Conservation (phyloP, 2,113 vertebrate genomes). For the Daubentonia madagascariensis region DNA sequence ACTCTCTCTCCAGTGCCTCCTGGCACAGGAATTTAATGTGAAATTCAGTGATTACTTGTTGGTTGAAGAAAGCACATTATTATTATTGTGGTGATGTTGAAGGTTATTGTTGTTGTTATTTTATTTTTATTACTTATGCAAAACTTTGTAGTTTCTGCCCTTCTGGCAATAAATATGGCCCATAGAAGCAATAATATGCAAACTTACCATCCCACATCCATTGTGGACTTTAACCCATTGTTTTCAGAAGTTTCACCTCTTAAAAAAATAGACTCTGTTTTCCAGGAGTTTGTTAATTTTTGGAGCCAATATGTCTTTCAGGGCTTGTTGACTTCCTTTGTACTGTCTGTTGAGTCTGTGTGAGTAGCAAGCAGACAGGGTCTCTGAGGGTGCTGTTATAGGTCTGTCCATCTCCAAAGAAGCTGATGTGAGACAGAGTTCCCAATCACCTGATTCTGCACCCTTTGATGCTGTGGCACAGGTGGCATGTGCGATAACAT, state of each 20-base stretch:
- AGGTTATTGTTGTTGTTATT: not conserved
- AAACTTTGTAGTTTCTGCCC: not conserved
- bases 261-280: not conserved
- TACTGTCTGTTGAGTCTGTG: slow-evolving; percentile 1
- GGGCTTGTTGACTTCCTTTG: not conserved
- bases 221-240: not conserved
- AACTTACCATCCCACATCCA: not conserved
- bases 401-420: slow-evolving; percentile 64
- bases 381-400: slow-evolving; percentile 43
- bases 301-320: not conserved
- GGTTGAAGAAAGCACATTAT: not conserved
- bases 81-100: not conserved
- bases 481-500: slow-evolving; percentile 67
- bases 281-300: not conserved
- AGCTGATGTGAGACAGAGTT: slow-evolving; percentile 63
- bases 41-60: not conserved
- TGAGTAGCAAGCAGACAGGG: not conserved
- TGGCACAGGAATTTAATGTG: not conserved
- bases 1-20: not conserved
- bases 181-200: not conserved
- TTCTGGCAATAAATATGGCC: not conserved
- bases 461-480: slow-evolving; percentile 64
- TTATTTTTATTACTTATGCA: not conserved
- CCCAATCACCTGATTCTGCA: slow-evolving; percentile 25
- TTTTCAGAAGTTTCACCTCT: not conserved